Conservation (phyloP, 2,797 vertebrate species). For the Pangasius djambal region DNA sequence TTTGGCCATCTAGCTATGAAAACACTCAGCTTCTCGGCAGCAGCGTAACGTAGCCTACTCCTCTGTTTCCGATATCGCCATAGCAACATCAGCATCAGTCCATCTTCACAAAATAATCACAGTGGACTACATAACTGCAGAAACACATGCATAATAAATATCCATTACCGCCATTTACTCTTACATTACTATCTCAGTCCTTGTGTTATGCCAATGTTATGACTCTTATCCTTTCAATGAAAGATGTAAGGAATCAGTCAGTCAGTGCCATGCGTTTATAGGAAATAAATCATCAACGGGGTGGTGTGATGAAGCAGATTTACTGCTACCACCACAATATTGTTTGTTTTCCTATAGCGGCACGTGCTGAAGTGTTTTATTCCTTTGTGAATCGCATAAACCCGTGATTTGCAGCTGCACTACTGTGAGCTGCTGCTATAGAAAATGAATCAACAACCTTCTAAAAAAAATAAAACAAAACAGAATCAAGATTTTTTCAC, state of each 20-base stretch:
- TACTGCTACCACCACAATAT: not conserved
- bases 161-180: not conserved
- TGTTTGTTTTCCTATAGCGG: not conserved
- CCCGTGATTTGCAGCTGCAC: not conserved
- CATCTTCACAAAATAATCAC: not conserved
- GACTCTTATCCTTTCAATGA: not conserved
- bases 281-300: not conserved
- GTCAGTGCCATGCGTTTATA: not conserved
- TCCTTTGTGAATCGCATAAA: not conserved
- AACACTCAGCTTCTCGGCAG: not conserved
- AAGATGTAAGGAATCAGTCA: not conserved
- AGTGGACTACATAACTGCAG: not conserved
- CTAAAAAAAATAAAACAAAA: not conserved
- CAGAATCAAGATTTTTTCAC: not conserved
- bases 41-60: not conserved
- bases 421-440: not conserved
- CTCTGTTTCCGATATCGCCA: not conserved
- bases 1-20: not conserved
- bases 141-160: not conserved
- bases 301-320: not conserved
- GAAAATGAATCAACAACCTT: not conserved
- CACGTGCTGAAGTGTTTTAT: not conserved
- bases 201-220: not conserved
- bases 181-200: not conserved
- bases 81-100: not conserved